Conservation (phyloP, 2,888 invertebrate species). For the Psococerastis gibbosa region DNA sequence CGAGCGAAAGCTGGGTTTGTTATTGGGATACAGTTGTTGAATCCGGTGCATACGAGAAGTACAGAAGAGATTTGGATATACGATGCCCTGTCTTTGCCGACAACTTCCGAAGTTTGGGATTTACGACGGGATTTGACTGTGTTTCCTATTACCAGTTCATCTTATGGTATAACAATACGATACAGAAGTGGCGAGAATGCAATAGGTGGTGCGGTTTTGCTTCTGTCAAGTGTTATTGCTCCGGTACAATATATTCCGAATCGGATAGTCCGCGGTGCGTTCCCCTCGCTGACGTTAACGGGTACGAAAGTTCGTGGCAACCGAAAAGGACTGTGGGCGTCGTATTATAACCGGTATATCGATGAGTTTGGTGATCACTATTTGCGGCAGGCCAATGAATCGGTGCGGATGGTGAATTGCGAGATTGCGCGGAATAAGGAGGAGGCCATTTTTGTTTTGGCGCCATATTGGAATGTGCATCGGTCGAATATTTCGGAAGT, state of each 20-base stretch:
- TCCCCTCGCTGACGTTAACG: slow-evolving; percentile 51
- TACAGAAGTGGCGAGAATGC: slow-evolving; percentile 63
- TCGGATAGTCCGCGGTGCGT: slow-evolving; percentile 54
- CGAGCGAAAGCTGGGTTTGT: slow-evolving; percentile 55
- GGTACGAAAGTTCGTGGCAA: slow-evolving; percentile 65
- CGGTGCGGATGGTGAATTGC: slow-evolving; percentile 57
- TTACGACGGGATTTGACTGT: slow-evolving; percentile 65
- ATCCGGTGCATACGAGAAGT: slow-evolving; percentile 75
- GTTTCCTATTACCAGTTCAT: slow-evolving; percentile 77
- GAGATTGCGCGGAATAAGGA: slow-evolving; percentile 61
- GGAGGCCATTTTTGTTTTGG: slow-evolving; percentile 60
- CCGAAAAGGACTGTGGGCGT: slow-evolving; percentile 56
- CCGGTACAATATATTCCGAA: slow-evolving; percentile 41
- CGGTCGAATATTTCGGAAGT: slow-evolving; percentile 79
- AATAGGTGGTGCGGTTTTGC: slow-evolving; percentile 62
- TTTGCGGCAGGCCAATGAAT: slow-evolving; percentile 72
- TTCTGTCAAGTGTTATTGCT: slow-evolving; percentile 42
- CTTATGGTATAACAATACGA: slow-evolving; percentile 58
- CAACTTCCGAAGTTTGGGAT: slow-evolving; percentile 42
- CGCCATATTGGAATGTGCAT: slow-evolving; percentile 66
- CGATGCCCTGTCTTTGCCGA: slow-evolving; percentile 42
- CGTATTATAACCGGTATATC: slow-evolving; percentile 74
- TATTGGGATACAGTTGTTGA: slow-evolving; percentile 73
- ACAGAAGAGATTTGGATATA: slow-evolving; percentile 65
- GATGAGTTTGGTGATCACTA: slow-evolving; percentile 74